Evolutionary conservation across 2,113 vertebrate genomes (phyloP).

Genomic region (Nematolebias whitei): DNA sequence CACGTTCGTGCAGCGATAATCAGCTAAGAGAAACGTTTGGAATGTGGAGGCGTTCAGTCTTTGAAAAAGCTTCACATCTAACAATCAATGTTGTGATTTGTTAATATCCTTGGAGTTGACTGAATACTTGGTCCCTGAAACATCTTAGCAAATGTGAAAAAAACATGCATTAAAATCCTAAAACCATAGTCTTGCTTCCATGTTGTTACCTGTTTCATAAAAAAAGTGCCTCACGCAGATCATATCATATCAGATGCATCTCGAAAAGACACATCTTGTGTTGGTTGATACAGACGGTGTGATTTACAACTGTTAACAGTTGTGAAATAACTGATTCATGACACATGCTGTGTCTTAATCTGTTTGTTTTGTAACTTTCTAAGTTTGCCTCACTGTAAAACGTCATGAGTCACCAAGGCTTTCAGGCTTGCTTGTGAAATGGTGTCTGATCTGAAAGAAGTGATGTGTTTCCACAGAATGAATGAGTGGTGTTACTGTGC

Average conservation of each 20-base stretch:
- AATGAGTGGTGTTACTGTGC: background rate
- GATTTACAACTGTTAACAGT: background rate
- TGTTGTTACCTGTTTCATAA: background rate
- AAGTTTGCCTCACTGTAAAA: background rate
- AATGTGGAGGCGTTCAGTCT: background rate
- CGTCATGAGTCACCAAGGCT: constrained; percentile 12
- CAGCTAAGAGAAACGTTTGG: background rate
- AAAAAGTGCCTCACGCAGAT: constrained; percentile 24
- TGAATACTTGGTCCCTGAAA: background rate
- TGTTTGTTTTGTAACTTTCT: constrained; percentile 4
- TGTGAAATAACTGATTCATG: constrained; percentile 14
- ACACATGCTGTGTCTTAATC: constrained; percentile 8
- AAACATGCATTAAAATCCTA: background rate
- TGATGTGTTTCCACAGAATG: background rate
- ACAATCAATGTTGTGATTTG: background rate
- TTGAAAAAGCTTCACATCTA: background rate
- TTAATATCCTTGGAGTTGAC: background rate
- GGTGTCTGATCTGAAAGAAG: background rate
- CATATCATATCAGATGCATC: constrained; percentile 58
- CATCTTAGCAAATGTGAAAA: background rate
- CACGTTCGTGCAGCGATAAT: background rate
- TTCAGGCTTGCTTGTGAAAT: background rate
- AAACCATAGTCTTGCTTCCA: too few species aligned
- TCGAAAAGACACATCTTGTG: constrained; percentile 17
- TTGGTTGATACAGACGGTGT: background rate